Evolutionary conservation across 2,888 invertebrate species (phyloP).

Genomic region (Argyresthia goedartella): DNA sequence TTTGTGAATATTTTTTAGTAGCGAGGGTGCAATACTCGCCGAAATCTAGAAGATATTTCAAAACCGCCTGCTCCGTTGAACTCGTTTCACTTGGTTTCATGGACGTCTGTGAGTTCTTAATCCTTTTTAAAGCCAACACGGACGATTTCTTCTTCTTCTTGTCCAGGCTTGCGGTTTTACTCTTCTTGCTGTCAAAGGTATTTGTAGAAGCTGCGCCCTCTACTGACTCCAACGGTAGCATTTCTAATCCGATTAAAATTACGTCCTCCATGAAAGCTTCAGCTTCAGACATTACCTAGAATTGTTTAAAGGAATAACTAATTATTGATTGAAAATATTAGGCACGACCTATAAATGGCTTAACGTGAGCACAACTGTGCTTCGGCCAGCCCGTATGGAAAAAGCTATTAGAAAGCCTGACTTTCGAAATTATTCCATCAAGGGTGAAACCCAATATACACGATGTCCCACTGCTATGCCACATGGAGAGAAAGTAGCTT

Average conservation of each 20-base stretch:
- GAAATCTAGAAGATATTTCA: constrained; percentile 54
- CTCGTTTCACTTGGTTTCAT: constrained; percentile 27
- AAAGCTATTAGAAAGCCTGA: too few species aligned
- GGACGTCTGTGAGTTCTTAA: constrained; percentile 33
- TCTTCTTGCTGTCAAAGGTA: constrained; percentile 23
- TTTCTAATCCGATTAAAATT: constrained; percentile 47
- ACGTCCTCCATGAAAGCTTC: constrained; percentile 63
- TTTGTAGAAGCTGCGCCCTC: background rate
- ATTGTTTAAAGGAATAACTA: background rate
- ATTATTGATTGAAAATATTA: background rate
- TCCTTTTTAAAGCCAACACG: constrained; percentile 16
- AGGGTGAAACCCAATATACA: too few species aligned
- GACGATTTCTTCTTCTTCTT: constrained; percentile 11
- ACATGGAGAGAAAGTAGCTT: too few species aligned
- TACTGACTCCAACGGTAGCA: constrained; percentile 29
- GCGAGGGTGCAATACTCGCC: too few species aligned
- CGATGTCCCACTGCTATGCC: too few species aligned
- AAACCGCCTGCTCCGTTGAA: constrained; percentile 27
- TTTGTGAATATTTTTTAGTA: too few species aligned
- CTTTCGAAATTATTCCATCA: too few species aligned
- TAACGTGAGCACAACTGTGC: background rate
- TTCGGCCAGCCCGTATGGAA: too few species aligned
- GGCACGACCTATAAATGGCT: background rate
- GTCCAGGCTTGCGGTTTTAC: constrained; percentile 21
- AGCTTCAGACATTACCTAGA: constrained; percentile 48